Base-by-base conservation (phyloP, 92 coral and sea anemone species). In the Porites evermanni region DNA sequence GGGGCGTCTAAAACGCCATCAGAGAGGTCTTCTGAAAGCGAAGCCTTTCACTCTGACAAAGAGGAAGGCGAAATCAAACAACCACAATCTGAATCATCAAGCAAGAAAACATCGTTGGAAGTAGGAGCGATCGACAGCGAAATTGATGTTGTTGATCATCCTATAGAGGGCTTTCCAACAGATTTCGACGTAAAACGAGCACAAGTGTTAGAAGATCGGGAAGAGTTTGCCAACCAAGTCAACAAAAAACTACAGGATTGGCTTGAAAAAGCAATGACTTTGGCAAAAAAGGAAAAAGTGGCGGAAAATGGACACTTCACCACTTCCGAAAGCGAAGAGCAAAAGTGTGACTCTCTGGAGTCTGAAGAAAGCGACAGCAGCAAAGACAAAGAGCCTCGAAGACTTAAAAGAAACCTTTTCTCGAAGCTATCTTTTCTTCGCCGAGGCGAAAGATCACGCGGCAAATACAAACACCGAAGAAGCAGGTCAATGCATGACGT, bases 401-500 rank as follows among this genome's bases (percentile, higher is more conserved):
- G 17, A 20, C 18, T 60, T 23, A n/a, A n/a, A 64, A 64, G 88
- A 67, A 79, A 71, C 70, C 29, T 87, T 29, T 87, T 82, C 59
- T 69, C 73, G 56, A 83, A 90, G 64, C 44, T 68, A 64, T 72
- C 87, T 6, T 64, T 79, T 20, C 56, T 75, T 18, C 88, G 83
- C 29, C 84, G 80, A 13, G 84, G 86, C 10, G 75, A 70, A 19
- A 79, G 66, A 20, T 32, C 64, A 16, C 74, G 65, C 20, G 18
- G 59, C 32, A 74, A 74, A 50, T 71, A 59, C 78, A 66, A 60
- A 56, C 69, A 82, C 24, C 85, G 89, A 64, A 81, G 86, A 32
- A 80, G 91, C 18, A 86, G 79, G 74, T 91, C 93, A 10, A 72
- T 91, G 79, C 93, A 91, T 73, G 89, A 87, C 77, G 77, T 91